Evolutionary conservation across 1,140 invertebrate genomes (phyloP), one percentile per base, ranked within the genome.

Genomic region (Drosophila ambigua): DNA sequence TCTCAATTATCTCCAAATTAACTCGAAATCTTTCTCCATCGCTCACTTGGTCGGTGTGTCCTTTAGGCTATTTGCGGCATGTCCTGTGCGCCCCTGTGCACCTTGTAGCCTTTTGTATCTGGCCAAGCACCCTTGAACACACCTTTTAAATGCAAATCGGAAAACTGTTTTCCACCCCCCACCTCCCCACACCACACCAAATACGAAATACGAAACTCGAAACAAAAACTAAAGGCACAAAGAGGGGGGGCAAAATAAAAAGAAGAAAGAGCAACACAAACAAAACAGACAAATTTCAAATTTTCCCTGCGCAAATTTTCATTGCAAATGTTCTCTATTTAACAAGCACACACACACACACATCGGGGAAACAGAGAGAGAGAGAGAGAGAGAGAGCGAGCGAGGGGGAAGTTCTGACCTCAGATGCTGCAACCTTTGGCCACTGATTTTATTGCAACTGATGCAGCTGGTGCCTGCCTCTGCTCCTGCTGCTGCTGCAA

Each of bases 371-470:
- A n/a, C 28, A 28, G 23, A 4, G 4, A 2, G 66, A 5, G 15
- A 20, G 15, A 28, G 59, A 35, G 31, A 20, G 11, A 16, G 3
- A 16, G 20, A 49, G 50, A 57, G 23, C n/a, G n/a, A 2, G 23
- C 23, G 20, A 43, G 23, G 61, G 35, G 43, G 44, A 65, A 85
- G 53, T 65, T 73, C 82, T 84, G 81, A 84, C 81, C 82, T 87
- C 82, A 87, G 82, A 80, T 87, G 82, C 74, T 73, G 76, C 82
- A 85, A 82, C 82, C 82, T 87, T 87, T 87, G 82, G 82, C 82
- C 82, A 88, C 82, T 87, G 82, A 87, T 87, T 87, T 87, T 87
- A 88, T 84, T 84, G 80, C 79, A 82, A 63, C 79, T 82, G 78
- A 65, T 82, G 79, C 80, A 84, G 78, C 74, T 87, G 82, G 71